Percentiles rank a stretch among this genome's conserved stretches.
phyloP scores from a whole-genome alignment of 1,140 invertebrate species.

The Laupala kohalensis region DNA sequence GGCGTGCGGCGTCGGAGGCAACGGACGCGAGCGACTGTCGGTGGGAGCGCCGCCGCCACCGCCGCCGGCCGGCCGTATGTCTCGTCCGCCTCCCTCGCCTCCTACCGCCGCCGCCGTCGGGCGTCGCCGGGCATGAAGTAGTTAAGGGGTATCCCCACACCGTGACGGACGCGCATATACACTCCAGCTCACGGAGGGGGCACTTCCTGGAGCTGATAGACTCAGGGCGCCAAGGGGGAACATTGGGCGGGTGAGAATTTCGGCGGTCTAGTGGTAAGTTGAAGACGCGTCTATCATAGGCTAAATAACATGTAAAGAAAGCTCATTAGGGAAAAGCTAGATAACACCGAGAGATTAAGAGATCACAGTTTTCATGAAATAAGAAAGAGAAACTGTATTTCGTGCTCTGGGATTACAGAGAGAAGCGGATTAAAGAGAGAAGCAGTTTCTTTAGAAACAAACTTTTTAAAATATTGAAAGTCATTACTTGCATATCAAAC shows the following conservation, averaged over 20 bases:
- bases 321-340: background rate
- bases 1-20: no score
- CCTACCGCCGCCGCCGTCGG: no score
- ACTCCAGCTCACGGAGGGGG: background rate
- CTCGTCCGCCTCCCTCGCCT: no score
- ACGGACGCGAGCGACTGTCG: no score
- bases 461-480: no score
- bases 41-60: no score
- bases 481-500: no score
- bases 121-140: background rate
- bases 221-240: background rate
- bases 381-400: background rate
- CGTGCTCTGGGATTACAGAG: no score
- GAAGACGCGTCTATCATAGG: background rate
- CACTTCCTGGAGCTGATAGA: background rate
- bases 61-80: no score
- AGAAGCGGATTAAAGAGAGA: no score
- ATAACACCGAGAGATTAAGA: background rate
- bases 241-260: background rate
- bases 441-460: no score
- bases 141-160: background rate
- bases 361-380: background rate
- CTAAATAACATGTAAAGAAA: background rate
- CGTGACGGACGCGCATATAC: background rate
- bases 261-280: background rate